A percentile compares a stretch with the other conserved stretches of the same genome.
phyloP scores from a whole-genome alignment of 2,797 vertebrate species.

The Acanthopagrus latus region DNA sequence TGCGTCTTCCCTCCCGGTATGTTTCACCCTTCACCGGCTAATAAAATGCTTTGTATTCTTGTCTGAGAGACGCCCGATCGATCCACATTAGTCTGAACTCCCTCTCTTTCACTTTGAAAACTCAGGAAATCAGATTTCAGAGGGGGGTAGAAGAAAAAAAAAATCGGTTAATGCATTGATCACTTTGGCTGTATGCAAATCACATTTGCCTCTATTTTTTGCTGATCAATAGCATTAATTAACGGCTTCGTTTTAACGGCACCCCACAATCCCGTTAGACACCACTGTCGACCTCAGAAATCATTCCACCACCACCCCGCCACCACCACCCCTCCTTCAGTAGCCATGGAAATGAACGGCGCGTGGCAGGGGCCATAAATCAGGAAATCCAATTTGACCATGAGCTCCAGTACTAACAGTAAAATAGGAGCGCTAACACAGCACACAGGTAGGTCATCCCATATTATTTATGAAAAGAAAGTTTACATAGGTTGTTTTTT shows the following conservation, averaged over 20 bases:
- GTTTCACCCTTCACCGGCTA: constrained; percentile 90
- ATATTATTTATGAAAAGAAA: constrained; percentile 54
- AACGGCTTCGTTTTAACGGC: constrained; percentile 87
- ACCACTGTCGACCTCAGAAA: constrained; percentile 80
- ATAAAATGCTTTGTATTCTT: constrained; percentile 93
- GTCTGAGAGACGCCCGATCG: constrained; percentile 91
- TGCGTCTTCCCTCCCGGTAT: constrained; percentile 67
- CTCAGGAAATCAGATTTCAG: constrained; percentile 88
- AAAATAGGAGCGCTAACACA: constrained; percentile 79
- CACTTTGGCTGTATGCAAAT: constrained; percentile 86
- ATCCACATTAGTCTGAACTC: constrained; percentile 87
- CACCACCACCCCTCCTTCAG: constrained; percentile 49
- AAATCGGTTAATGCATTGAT: constrained; percentile 90
- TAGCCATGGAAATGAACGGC: constrained; percentile 82
- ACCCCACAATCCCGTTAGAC: constrained; percentile 83
- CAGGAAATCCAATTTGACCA: constrained; percentile 86
- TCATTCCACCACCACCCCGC: constrained; percentile 39
- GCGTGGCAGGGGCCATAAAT: constrained; percentile 80
- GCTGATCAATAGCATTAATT: constrained; percentile 89
- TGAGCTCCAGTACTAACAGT: constrained; percentile 78
- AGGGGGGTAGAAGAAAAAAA: constrained; percentile 55
- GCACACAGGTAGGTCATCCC: constrained; percentile 77
- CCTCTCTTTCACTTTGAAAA: constrained; percentile 86
- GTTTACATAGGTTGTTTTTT: constrained; percentile 38
- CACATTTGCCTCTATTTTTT: constrained; percentile 86